Evolutionary conservation across 1,140 invertebrate species (phyloP).

Genomic region (Dendroctonus valens): DNA sequence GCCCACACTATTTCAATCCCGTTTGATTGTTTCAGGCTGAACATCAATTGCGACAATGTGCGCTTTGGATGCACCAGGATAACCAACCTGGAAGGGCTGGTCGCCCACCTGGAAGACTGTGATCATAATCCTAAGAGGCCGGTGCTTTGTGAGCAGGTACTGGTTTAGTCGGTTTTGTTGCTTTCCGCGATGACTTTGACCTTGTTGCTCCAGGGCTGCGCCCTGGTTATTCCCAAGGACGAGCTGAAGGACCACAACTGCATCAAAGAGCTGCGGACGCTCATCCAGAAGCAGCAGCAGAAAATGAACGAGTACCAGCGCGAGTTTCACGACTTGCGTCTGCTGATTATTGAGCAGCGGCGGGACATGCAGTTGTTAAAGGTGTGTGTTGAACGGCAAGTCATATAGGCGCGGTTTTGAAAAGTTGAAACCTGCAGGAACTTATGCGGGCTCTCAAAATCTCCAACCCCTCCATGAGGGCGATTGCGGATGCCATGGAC

Average conservation of each 20-base stretch:
- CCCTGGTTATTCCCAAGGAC: constrained; percentile 91
- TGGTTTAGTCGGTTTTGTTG: background rate
- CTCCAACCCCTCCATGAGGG: constrained; percentile 84
- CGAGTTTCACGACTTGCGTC: constrained; percentile 80
- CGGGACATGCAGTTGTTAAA: constrained; percentile 83
- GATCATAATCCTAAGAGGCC: constrained; percentile 93
- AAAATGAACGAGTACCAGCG: constrained; percentile 83
- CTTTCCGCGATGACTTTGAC: background rate
- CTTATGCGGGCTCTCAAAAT: constrained; percentile 89
- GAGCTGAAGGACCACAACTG: constrained; percentile 94
- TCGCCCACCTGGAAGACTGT: constrained; percentile 85
- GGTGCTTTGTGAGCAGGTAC: constrained; percentile 77
- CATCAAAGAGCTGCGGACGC: constrained; percentile 77
- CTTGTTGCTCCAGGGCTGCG: constrained; percentile 66
- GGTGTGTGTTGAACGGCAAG: constrained; percentile 50
- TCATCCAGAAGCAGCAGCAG: constrained; percentile 84
- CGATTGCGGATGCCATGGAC: constrained; percentile 89
- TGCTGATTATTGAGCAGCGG: constrained; percentile 86
- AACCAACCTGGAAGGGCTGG: constrained; percentile 82
- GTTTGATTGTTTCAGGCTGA: constrained; percentile 59
- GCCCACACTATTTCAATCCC: background rate
- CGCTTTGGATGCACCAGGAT: constrained; percentile 80
- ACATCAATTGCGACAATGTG: constrained; percentile 88
- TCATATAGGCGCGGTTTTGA: background rate
- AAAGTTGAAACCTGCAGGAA: constrained; percentile 58